Conservation (phyloP, 2,113 vertebrate species). For the Benitochromis conjunctus region DNA sequence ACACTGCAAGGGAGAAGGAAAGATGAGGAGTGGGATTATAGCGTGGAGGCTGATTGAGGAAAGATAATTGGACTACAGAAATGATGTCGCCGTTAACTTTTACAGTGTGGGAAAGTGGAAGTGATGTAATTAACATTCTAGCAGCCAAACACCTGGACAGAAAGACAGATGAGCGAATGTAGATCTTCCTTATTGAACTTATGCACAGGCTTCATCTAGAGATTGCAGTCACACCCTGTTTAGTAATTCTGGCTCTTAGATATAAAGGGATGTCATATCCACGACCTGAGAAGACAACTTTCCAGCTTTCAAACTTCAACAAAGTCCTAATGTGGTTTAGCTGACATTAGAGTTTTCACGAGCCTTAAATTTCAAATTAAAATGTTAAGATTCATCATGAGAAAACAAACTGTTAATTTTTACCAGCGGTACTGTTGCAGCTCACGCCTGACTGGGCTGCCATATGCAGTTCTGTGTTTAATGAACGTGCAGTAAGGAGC, state of each 20-base stretch:
- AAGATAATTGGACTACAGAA: neutral
- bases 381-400: neutral
- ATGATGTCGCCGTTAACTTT: accelerated
- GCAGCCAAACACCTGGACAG: neutral
- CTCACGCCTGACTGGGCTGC: accelerated
- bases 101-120: neutral
- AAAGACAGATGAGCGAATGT: neutral
- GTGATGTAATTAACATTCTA: neutral
- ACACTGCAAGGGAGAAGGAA: neutral
- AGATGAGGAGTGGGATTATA: neutral
- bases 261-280: neutral
- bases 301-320: neutral
- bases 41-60: neutral
- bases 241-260: neutral
- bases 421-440: neutral
- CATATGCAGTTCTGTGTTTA: neutral
- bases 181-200: neutral
- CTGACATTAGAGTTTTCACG: neutral
- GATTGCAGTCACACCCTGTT: accelerated
- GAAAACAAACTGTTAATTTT: neutral
- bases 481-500: neutral
- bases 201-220: neutral
- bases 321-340: neutral
- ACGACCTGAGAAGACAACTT: accelerated
- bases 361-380: neutral